Base-by-base conservation (phyloP, 2,888 invertebrate genomes). In the Acleris sparsana region DNA sequence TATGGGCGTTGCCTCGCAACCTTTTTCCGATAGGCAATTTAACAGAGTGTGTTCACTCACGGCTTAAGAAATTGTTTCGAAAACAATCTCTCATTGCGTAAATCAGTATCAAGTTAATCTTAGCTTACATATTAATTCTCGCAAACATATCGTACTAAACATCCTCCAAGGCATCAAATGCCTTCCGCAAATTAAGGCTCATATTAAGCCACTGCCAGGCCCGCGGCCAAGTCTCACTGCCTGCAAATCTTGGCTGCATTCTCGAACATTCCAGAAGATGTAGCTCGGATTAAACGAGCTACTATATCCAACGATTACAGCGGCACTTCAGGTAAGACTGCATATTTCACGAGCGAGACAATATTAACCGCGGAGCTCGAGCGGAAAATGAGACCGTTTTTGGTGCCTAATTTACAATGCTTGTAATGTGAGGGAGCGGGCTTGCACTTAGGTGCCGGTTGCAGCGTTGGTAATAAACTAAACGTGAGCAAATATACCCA, bases 361-460 rank as follows among this genome's bases (percentile, higher is more conserved):
- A 89, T 91, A 90, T 92, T 92, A 91, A 89, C 86, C 84, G 85
- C 85, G 84, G 93, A 93, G 90, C 93, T 94, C 93, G 93, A 89
- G 93, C 90, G 94, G 94, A 94, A 94, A 90, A 89, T 84, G 87
- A 88, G 86, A 88, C 89, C 86, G 89, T 86, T 89, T 89, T 90
- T 88, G 87, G 86, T 84, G 80, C 78, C 83, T 89, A 89, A 90
- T 89, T 90, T 89, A 91, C 85, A 85, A 83, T 83, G 85, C 79
- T 79, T 82, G 84, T 87, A 85, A 86, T 85, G 87, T 80, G 82
- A 76, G 79, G 79, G 85, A 83, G 81, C 86, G 80, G 77, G 85
- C 80, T 82, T 78, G 80, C 80, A 78, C 77, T 74, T 72, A 79
- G 78, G 80, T 79, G 78, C 84, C 78, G 77, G 79, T 74, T 80